A percentile compares a stretch with the other conserved stretches of the same genome.
phyloP scores from a whole-genome alignment of 37 sponge, comb jelly and placozoan genomes.

The Tethya wilhelma region DNA sequence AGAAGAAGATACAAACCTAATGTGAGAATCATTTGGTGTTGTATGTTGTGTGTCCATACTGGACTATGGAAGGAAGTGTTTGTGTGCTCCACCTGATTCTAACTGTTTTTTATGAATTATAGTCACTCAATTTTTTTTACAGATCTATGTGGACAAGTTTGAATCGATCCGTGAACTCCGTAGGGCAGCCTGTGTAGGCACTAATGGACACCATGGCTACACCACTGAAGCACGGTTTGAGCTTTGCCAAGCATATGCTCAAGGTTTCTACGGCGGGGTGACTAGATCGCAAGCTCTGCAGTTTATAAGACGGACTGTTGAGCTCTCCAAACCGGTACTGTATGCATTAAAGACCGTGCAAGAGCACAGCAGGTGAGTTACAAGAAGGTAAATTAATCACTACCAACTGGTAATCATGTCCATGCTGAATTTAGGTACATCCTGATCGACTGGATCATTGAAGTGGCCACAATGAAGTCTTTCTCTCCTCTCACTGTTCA shows the following conservation, averaged over 20 bases:
- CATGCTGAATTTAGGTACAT: slow-evolving; percentile 68
- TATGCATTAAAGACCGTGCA: slow-evolving; percentile 29
- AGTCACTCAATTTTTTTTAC: background rate
- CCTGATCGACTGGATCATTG: slow-evolving; percentile 87
- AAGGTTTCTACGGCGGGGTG: slow-evolving; percentile 61
- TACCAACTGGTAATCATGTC: background rate
- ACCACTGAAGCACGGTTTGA: slow-evolving; percentile 45
- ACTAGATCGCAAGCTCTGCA: slow-evolving; percentile 24
- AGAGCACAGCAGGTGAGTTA: slow-evolving; percentile 56
- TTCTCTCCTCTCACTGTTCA: slow-evolving; percentile 64
- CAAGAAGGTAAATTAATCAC: background rate
- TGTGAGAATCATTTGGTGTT: slow-evolving; percentile 12
- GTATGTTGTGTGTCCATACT: background rate
- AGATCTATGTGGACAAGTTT: slow-evolving; percentile 15
- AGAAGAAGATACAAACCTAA: slow-evolving; percentile 27
- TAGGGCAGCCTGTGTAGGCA: slow-evolving; percentile 3
- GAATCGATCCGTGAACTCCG: slow-evolving; percentile 39
- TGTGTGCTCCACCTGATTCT: too few species aligned
- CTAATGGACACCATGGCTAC: background rate
- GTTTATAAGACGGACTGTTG: slow-evolving; percentile 48
- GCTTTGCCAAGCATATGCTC: slow-evolving; percentile 64
- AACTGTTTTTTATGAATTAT: too few species aligned
- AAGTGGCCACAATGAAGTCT: slow-evolving; percentile 83
- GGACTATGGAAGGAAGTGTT: background rate
- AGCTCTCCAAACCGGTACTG: background rate